Base-by-base conservation (phyloP, 2,888 invertebrate genomes). In the Leptogaster cylindrica region DNA sequence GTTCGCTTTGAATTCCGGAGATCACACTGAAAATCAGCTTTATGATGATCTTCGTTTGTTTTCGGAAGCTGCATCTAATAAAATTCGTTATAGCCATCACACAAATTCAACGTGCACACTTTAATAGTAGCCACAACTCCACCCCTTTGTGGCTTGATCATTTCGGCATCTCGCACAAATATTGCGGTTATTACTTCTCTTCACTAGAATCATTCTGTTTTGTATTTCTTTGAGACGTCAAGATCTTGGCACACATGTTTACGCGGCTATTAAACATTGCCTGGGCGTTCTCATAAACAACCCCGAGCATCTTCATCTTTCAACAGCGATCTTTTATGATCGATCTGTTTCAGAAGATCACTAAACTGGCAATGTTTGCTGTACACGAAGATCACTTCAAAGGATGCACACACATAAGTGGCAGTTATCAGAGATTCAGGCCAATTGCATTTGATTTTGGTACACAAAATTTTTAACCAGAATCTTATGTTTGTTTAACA, bases 211-310 rank as follows among this genome's bases (percentile, higher is more conserved):
- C 44, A 14, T 23, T 27, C 28, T 25, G 28, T 61, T 44, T 61
- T 27, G 44, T 44, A 28, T 41, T 61, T 44, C 27, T 18, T 44
- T 16, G 16, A 55, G 23, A 36, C 41, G 14, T n/a, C 44, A 44
- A 55, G 20, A 23, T 55, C 55, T 55, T 55, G 55, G 61, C 44
- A 61, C 61, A 61, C 44, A 44, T 61, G 61, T 61, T 61, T 61
- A 61, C 27, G 44, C 44, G 27, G 27, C 61, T 61, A 61, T 61
- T 61, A 61, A 44, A 44, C 44, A 61, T 61, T 44, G 25, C 61
- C 27, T 44, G 44, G 61, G 61, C 61, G 44, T 61, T 61, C 44
- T 44, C 61, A 61, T 61, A 61, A 61, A 61, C 61, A 61, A 61
- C 31, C 44, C 16, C n/a, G 18, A 16, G 27, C 61, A 41, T 14